Base-by-base conservation (phyloP, 2,113 vertebrate genomes). In the Mirounga angustirostris region DNA sequence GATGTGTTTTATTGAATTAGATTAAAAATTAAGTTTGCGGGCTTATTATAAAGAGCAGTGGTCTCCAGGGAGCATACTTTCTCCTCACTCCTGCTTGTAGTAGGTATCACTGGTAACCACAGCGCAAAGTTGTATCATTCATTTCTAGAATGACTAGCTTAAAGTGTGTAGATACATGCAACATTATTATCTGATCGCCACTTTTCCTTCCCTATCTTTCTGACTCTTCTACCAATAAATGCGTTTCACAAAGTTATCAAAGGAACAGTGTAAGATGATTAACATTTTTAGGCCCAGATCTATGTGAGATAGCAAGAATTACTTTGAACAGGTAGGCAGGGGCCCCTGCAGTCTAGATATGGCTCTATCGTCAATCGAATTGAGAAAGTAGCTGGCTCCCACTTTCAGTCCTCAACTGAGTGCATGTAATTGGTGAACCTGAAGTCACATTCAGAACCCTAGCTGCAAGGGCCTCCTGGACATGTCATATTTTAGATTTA, bases 11-110 rank as follows among this genome's bases (percentile, higher is more conserved):
- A 96, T 94, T 96, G 81, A 94, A 96, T 97, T 95, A 93, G 50
- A 93, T 97, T 83, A 92, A 92, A 50, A 97, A 96, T 94, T 97
- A 95, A 93, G 78, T 95, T 97, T 91, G 33, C 78, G 56, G 83
- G 54, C 84, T 95, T 93, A 93, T 93, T 79, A 93, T 92, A 33
- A 67, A 67, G 33, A 67, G 63, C 46, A 79, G 19, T 52, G 19
- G 24, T 94, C 71, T 95, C 81, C 28, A 67, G 89, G 81, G 59
- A 97, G 36, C 50, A 30, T 4, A 82, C 36, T 61, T 52, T 76
- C 24, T 91, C 36, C 52, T 89, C 22, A 84, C 71, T 24, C 30
- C 54, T 69, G 33, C n/a, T 67, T 92, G 1, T 83, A 85, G 74
- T 63, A 93, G 80, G 36, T 50, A 97, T 96, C 69, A 14, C 85